These are phyloP conservation scores for Liparis tanakae DNA, from an alignment of 2,797 vertebrate species.

Conservation along the genomic window DNA sequence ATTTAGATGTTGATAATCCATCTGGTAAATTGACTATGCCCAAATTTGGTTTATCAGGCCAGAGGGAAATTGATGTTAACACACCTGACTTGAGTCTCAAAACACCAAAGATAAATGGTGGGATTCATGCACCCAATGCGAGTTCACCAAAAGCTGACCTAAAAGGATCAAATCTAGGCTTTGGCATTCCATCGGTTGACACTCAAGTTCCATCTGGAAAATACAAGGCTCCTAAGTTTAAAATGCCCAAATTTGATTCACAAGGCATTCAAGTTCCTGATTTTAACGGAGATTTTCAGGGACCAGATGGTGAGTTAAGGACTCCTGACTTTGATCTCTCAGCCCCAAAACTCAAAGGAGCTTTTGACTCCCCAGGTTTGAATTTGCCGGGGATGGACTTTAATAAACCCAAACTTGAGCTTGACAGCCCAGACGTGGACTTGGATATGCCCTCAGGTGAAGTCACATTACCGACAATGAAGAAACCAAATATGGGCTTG, in stretches of 20 bases:
- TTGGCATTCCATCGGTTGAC: slow-evolving; percentile 24
- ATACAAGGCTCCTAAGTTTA: slow-evolving; percentile 66
- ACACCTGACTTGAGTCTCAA: slow-evolving; percentile 44
- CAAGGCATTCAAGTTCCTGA: slow-evolving; percentile 51
- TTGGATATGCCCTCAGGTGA: slow-evolving; percentile 39
- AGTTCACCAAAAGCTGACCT: slow-evolving; percentile 42
- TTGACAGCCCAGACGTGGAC: slow-evolving; percentile 24
- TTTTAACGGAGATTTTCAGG: slow-evolving; percentile 34
- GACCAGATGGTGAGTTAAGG: slow-evolving; percentile 40
- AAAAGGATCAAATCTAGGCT: slow-evolving; percentile 32
- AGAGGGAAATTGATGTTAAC: slow-evolving; percentile 35
- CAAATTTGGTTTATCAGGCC: slow-evolving; percentile 44
- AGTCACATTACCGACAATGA: slow-evolving; percentile 32
- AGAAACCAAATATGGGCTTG: slow-evolving; percentile 30
- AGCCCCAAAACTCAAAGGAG: slow-evolving; percentile 40
- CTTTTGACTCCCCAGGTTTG: slow-evolving; percentile 33
- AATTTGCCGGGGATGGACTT: slow-evolving; percentile 43
- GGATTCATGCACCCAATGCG: slow-evolving; percentile 26
- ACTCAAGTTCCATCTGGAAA: slow-evolving; percentile 49
- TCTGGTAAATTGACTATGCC: slow-evolving; percentile 46
- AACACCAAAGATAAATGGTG: slow-evolving; percentile 52
- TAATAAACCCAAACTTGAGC: slow-evolving; percentile 45
- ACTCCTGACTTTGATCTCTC: slow-evolving; percentile 44
- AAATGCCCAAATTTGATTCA: slow-evolving; percentile 69
- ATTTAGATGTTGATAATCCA: slow-evolving; percentile 46